A percentile compares a stretch with the other conserved stretches of the same genome.
Evolutionary conservation across 2,797 vertebrate species (phyloP).

Genomic region (Hypotaenidia okinawae): DNA sequence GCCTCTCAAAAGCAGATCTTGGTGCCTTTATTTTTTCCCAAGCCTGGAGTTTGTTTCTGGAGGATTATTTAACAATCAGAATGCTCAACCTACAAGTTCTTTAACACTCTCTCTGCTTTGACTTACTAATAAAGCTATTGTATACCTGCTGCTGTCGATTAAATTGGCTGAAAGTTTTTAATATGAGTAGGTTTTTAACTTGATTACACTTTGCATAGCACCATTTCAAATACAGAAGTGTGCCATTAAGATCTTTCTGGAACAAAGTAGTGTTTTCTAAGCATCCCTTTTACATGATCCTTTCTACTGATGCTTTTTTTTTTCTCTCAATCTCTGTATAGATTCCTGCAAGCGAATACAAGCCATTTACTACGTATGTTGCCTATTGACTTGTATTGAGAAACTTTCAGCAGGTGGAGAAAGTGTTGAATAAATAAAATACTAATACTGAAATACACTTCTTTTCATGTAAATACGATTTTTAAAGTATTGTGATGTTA

Average conservation of each 20-base stretch:
- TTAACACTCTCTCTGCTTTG: slow-evolving; percentile 25
- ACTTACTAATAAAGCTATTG: background rate
- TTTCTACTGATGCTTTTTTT: background rate
- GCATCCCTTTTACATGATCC: background rate
- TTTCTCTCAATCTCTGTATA: background rate
- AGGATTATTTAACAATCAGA: background rate
- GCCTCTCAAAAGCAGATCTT: background rate
- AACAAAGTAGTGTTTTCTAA: background rate
- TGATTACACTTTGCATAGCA: background rate
- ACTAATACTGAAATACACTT: background rate
- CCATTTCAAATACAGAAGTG: background rate
- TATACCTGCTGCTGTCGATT: background rate
- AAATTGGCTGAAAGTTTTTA: background rate
- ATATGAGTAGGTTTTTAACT: background rate
- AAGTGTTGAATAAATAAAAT: background rate
- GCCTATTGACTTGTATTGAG: background rate
- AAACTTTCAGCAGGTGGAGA: background rate
- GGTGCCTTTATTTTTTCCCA: slow-evolving; percentile 54
- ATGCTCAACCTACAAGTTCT: background rate
- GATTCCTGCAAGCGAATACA: background rate
- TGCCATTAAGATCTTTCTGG: background rate
- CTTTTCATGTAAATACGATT: background rate
- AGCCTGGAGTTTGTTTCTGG: slow-evolving; percentile 32
- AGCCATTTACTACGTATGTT: background rate
- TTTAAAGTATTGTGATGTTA: background rate